These are phyloP conservation scores for Climacteris rufus DNA, from an alignment of 2,113 vertebrate genomes.

Conservation along the genomic window DNA sequence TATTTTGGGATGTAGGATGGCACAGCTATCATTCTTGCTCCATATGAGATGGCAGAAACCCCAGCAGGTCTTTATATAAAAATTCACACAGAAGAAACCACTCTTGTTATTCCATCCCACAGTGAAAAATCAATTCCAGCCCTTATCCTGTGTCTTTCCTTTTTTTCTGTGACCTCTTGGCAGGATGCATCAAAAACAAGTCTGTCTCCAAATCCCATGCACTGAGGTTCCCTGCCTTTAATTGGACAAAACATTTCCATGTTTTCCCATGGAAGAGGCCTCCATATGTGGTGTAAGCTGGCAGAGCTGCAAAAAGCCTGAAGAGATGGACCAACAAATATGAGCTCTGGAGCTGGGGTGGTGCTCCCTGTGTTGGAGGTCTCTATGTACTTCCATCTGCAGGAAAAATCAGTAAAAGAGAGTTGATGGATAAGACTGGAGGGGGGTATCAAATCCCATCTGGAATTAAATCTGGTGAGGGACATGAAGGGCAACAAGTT, in stretches of 20 bases:
- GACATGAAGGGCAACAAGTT: not conserved
- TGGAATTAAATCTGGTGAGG: not conserved
- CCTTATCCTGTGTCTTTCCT: not conserved
- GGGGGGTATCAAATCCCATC: not conserved
- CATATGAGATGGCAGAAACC: not conserved
- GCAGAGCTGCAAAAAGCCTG: not conserved
- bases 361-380: not conserved
- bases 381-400: not conserved
- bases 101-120: not conserved
- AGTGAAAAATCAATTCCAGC: not conserved
- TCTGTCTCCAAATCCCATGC: not conserved
- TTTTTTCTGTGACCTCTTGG: not conserved
- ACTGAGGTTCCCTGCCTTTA: not conserved
- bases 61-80: not conserved
- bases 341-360: not conserved
- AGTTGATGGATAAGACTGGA: not conserved
- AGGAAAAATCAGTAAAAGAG: not conserved
- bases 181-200: not conserved
- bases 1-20: not conserved
- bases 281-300: not conserved
- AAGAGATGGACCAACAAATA: not conserved
- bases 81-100: not conserved
- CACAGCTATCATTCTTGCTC: not conserved
- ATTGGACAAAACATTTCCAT: not conserved
- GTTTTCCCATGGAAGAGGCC: not conserved